Evolutionary conservation across 92 coral and sea anemone species (phyloP).

Genomic region (Palythoa caribaeorum): DNA sequence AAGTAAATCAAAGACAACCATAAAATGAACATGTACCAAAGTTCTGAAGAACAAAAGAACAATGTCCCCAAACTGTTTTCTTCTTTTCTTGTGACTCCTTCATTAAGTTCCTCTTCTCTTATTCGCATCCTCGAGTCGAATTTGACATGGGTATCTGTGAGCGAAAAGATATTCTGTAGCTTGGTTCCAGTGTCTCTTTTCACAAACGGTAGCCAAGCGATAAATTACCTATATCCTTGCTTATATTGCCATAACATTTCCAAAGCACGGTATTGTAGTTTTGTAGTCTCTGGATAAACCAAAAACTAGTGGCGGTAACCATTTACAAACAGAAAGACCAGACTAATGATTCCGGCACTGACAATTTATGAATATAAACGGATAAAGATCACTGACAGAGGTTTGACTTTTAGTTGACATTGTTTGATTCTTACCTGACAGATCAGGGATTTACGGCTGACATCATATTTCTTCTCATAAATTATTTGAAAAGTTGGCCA

Average conservation of each 20-base stretch:
- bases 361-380: neutral
- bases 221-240: neutral
- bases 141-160: neutral
- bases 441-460: slow-evolving; percentile 30
- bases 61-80: neutral
- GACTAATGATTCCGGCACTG: neutral
- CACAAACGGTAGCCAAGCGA: neutral
- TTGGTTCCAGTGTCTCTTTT: neutral
- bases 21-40: slow-evolving; percentile 40
- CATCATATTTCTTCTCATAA: slow-evolving; percentile 33
- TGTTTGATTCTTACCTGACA: slow-evolving; percentile 10
- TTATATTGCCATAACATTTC: neutral
- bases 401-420: neutral
- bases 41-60: slow-evolving; percentile 30
- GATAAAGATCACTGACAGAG: neutral
- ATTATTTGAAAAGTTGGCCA: slow-evolving; percentile 12
- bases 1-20: slow-evolving; percentile 44
- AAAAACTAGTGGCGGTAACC: neutral
- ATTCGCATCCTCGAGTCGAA: neutral
- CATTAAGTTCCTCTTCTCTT: neutral
- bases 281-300: neutral
- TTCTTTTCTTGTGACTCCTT: neutral
- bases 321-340: neutral
- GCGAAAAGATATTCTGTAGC: neutral
- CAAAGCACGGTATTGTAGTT: neutral